These are phyloP conservation scores for Dendrolimus punctatus DNA, from an alignment of 1,140 invertebrate species.

Conservation along the genomic window DNA sequence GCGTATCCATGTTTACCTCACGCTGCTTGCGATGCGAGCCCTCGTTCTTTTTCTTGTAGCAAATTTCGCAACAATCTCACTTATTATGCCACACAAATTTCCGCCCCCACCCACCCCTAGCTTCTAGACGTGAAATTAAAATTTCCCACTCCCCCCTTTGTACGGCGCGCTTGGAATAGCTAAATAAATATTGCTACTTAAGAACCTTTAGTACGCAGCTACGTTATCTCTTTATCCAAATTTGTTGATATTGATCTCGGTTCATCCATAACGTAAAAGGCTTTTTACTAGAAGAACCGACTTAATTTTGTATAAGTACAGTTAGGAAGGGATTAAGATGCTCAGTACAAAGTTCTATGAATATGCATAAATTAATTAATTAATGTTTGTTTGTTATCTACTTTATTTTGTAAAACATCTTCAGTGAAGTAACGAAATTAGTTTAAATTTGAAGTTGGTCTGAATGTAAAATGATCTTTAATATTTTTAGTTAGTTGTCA, in stretches of 20 bases:
- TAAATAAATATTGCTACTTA: slow-evolving; percentile 66
- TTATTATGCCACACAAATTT: slow-evolving; percentile 72
- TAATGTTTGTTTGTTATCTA: no score
- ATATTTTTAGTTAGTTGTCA: no score
- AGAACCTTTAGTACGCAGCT: slow-evolving; percentile 19
- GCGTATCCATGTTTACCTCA: slow-evolving; percentile 20
- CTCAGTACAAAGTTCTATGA: no score
- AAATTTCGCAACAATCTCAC: slow-evolving; percentile 72
- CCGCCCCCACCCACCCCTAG: slow-evolving; percentile 39
- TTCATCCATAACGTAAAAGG: neutral
- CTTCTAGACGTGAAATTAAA: slow-evolving; percentile 66
- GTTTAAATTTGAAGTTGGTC: no score
- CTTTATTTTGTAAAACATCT: no score
- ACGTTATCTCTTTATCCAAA: slow-evolving; percentile 16
- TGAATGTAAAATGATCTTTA: no score
- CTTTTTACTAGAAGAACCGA: no score
- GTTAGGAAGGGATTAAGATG: no score
- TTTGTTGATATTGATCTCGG: slow-evolving; percentile 10
- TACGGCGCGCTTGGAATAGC: slow-evolving; percentile 45
- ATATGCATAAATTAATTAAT: no score
- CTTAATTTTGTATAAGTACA: no score
- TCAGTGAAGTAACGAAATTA: no score
- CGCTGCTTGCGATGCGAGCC: slow-evolving; percentile 34
- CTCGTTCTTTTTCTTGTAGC: slow-evolving; percentile 71
- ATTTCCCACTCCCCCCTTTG: slow-evolving; percentile 59